These are phyloP conservation scores for Andinoacara biseriatus DNA, from an alignment of 2,113 vertebrate species.

Conservation along the genomic window DNA sequence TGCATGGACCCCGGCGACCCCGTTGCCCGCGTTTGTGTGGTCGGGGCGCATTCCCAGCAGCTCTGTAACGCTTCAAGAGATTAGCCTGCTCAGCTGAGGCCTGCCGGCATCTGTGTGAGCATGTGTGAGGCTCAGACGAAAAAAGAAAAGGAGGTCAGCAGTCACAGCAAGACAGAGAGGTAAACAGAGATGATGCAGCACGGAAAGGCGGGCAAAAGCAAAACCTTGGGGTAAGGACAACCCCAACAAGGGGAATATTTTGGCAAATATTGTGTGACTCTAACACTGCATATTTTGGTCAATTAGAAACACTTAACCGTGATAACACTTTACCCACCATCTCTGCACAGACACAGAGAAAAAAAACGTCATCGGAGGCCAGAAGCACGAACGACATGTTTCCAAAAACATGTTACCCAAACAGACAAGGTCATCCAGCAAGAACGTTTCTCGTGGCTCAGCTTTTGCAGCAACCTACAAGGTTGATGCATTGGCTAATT, in stretches of 20 bases:
- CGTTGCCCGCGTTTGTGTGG: constrained; percentile 48
- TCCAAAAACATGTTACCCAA: not conserved
- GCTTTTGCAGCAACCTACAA: not conserved
- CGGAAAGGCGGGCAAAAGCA: not conserved
- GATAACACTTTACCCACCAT: not conserved
- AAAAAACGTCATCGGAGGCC: not conserved
- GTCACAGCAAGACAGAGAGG: constrained; percentile 29
- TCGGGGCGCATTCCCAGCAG: constrained; percentile 67
- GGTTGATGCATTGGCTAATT: not conserved
- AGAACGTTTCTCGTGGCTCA: not conserved
- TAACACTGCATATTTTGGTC: not conserved
- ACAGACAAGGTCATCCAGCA: not conserved
- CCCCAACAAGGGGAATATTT: not conserved
- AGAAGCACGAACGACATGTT: not conserved
- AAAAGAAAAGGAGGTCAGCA: constrained; percentile 57
- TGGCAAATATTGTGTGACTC: not conserved
- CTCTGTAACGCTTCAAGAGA: constrained; percentile 69
- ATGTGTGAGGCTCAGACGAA: constrained; percentile 37
- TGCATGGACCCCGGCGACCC: constrained; percentile 39
- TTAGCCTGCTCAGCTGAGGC: constrained; percentile 73
- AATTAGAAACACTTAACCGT: not conserved
- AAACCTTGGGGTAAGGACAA: not conserved
- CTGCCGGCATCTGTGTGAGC: constrained; percentile 25
- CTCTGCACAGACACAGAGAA: not conserved
- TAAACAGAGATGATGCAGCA: not conserved